phyloP scores from a whole-genome alignment of 2,888 invertebrate species.

The Acanthacorydalis orientalis region DNA sequence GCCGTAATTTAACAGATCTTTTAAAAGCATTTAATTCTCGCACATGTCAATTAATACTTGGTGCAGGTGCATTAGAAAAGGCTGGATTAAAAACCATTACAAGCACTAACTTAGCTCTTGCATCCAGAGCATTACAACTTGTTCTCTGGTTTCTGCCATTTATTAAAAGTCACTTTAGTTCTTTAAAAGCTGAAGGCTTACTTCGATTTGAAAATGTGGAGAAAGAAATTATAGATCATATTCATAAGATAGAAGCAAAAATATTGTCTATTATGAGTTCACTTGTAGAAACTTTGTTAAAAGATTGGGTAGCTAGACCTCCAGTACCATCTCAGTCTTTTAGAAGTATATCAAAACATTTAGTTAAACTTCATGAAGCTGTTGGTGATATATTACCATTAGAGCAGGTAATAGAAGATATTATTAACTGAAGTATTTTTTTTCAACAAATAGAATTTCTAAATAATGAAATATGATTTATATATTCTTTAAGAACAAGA shows the following conservation, averaged over 20 bases:
- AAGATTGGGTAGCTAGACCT: slow-evolving; percentile 84
- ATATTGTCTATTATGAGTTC: slow-evolving; percentile 79
- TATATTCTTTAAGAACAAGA: no score
- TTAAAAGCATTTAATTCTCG: slow-evolving; percentile 74
- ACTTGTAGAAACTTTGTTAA: slow-evolving; percentile 63
- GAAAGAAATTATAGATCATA: slow-evolving; percentile 71
- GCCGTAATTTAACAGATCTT: slow-evolving; percentile 75
- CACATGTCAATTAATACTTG: slow-evolving; percentile 85
- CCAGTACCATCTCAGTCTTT: slow-evolving; percentile 87
- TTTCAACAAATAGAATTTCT: no score
- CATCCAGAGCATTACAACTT: slow-evolving; percentile 67
- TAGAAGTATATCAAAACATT: slow-evolving; percentile 71
- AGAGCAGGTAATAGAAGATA: slow-evolving; percentile 39
- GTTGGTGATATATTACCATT: slow-evolving; percentile 70
- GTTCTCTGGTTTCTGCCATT: slow-evolving; percentile 64
- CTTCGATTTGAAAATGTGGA: slow-evolving; percentile 45
- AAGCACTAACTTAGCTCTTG: slow-evolving; percentile 79
- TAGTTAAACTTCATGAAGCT: slow-evolving; percentile 83
- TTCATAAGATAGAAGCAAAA: slow-evolving; percentile 83
- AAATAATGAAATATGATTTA: no score
- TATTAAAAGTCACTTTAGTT: slow-evolving; percentile 50
- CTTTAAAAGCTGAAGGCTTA: slow-evolving; percentile 33
- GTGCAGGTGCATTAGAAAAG: slow-evolving; percentile 89
- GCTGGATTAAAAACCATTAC: slow-evolving; percentile 91
- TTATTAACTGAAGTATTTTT: no score